Conservation (phyloP, 1,140 invertebrate species). For the Macrotrachela quadricornifera region DNA sequence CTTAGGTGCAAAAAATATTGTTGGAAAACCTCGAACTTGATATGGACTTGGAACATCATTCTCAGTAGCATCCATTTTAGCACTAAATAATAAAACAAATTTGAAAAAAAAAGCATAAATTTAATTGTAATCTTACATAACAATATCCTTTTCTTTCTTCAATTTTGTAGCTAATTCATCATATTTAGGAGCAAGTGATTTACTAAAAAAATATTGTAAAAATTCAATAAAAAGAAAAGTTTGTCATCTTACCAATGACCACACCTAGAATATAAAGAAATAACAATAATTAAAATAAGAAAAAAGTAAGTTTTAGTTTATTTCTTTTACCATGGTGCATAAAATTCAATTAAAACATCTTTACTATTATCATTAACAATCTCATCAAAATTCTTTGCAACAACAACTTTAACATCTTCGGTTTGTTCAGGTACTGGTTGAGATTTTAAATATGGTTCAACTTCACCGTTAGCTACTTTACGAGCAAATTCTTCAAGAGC, state of each 20-base stretch:
- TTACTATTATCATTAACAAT: slow-evolving; percentile 69
- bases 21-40: slow-evolving; percentile 84
- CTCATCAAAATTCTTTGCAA: slow-evolving; percentile 92
- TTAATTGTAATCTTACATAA: no score
- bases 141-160: slow-evolving; percentile 8
- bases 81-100: no score
- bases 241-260: slow-evolving; percentile 50
- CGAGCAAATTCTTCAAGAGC: slow-evolving; percentile 66
- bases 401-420: slow-evolving; percentile 63
- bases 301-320: no score
- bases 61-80: slow-evolving; percentile 92
- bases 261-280: slow-evolving; percentile 43
- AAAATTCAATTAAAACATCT: slow-evolving; percentile 88
- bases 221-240: no score
- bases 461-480: slow-evolving; percentile 52
- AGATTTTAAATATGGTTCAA: slow-evolving; percentile 84
- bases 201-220: not conserved
- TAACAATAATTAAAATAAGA: no score
- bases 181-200: slow-evolving; percentile 72
- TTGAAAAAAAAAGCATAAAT: no score
- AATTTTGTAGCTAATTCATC: slow-evolving; percentile 80
- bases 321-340: slow-evolving; percentile 57
- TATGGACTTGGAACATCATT: slow-evolving; percentile 84
- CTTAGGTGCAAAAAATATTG: slow-evolving; percentile 78
- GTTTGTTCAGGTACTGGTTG: slow-evolving; percentile 72